Evolutionary conservation across 2,888 invertebrate species (phyloP).

Genomic region (Netelia virgata): DNA sequence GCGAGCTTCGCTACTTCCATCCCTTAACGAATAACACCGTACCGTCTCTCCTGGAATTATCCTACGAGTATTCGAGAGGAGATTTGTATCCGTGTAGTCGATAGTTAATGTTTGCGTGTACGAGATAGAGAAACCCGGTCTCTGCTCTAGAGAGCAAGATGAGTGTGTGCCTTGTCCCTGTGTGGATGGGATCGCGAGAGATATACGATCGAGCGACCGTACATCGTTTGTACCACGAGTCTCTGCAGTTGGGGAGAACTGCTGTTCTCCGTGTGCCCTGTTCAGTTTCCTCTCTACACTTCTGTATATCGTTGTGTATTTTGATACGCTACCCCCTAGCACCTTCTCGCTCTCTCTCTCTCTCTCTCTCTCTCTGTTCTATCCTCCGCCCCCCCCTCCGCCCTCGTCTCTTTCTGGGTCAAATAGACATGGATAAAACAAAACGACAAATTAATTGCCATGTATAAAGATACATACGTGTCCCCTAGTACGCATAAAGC

Average conservation of each 20-base stretch:
- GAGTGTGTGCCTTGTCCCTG: conserved; percentile 51
- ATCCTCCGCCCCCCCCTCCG: neutral
- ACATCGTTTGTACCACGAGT: conserved; percentile 52
- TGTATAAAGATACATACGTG: conserved; percentile 5
- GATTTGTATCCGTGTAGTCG: conserved; percentile 41
- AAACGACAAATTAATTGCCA: conserved; percentile 67
- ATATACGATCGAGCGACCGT: conserved; percentile 64
- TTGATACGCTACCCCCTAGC: conserved; percentile 11
- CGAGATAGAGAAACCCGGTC: conserved; percentile 1
- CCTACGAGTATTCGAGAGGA: conserved; percentile 35
- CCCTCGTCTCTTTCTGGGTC: conserved; percentile 17
- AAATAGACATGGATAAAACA: conserved; percentile 60
- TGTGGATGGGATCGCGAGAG: conserved; percentile 66
- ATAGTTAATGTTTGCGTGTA: conserved; percentile 57
- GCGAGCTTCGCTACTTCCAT: neutral
- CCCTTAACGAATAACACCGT: neutral
- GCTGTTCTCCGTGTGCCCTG: conserved; percentile 45
- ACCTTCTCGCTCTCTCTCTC: conserved; percentile 3
- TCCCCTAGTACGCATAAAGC: no score
- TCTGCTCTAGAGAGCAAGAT: conserved; percentile 30
- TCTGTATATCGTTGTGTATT: conserved; percentile 20
- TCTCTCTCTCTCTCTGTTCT: neutral
- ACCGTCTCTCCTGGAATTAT: neutral
- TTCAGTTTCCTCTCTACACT: conserved; percentile 12
- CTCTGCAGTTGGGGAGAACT: conserved; percentile 41